Evolutionary conservation across 2,888 invertebrate genomes (phyloP).

Genomic region (Catocala fraxini): DNA sequence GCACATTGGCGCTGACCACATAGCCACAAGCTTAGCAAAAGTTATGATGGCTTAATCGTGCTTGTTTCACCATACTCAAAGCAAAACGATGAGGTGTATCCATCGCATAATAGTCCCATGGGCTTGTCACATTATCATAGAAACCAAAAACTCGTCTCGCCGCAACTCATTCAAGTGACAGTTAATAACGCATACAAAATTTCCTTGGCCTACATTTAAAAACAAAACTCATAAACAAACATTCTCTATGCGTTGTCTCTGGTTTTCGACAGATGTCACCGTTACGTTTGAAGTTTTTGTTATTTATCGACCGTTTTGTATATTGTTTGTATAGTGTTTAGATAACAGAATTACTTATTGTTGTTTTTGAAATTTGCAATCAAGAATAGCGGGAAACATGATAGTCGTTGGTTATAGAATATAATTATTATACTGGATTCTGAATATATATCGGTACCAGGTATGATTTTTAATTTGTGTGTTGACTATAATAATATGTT

Average conservation of each 20-base stretch:
- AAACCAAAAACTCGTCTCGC: background rate
- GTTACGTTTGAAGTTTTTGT: conserved; percentile 17
- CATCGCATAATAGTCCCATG: no score
- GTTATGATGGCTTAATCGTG: no score
- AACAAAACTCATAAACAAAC: background rate
- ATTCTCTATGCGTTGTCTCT: conserved; percentile 13
- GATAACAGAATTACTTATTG: background rate
- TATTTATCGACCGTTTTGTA: conserved; percentile 6
- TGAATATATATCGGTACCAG: no score
- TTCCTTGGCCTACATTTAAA: conserved; percentile 4
- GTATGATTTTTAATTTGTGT: no score
- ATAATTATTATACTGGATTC: no score
- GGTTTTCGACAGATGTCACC: conserved; percentile 38
- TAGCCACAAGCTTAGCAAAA: no score
- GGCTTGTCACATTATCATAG: background rate
- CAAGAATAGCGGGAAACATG: background rate
- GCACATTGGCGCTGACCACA: no score
- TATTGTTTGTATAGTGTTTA: conserved; percentile 11
- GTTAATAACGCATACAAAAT: background rate
- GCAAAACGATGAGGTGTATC: no score
- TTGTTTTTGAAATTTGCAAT: background rate
- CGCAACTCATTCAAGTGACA: background rate
- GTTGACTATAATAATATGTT: no score
- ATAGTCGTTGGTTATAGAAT: conserved; percentile 4
- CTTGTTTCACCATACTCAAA: no score